A percentile compares a stretch with the other conserved stretches of the same genome.
Conservation (phyloP, 2,888 invertebrate genomes). For the Mesoligia furuncula region DNA sequence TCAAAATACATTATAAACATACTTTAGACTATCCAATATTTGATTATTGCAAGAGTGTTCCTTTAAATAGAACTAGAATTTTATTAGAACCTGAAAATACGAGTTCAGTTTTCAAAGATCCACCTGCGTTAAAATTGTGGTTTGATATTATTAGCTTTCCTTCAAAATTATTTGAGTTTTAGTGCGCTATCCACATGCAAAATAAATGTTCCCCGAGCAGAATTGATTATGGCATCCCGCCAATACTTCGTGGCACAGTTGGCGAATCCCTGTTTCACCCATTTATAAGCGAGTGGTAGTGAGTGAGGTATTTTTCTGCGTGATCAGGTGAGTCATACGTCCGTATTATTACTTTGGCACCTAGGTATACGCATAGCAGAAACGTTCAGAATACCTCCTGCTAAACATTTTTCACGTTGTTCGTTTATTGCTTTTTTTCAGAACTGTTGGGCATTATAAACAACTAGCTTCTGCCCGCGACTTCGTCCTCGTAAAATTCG, state of each 20-base stretch:
- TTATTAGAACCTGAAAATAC: conserved; percentile 11
- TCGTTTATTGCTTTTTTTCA: conserved; percentile 53
- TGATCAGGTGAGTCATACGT: conserved; percentile 51
- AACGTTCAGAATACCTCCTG: conserved; percentile 32
- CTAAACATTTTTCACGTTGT: conserved; percentile 48
- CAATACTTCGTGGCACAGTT: conserved; percentile 66
- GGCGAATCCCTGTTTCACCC: conserved; percentile 64
- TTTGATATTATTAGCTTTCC: conserved; percentile 47
- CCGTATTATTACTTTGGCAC: conserved; percentile 43
- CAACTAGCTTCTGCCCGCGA: background rate
- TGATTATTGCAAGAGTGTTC: conserved; percentile 4
- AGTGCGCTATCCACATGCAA: conserved; percentile 55
- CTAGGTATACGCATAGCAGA: conserved; percentile 37
- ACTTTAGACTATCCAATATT: conserved; percentile 1
- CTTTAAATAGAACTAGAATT: background rate
- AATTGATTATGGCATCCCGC: conserved; percentile 72
- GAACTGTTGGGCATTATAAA: conserved; percentile 20
- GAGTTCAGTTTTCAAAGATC: conserved; percentile 1
- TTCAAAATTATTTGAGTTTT: conserved; percentile 52
- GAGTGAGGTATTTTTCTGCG: conserved; percentile 54
- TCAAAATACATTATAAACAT: conserved; percentile 9
- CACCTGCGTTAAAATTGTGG: conserved; percentile 32
- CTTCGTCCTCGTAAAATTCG: too few relatives aligned
- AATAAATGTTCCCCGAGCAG: conserved; percentile 60
- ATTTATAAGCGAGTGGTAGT: conserved; percentile 53